phyloP scores from a whole-genome alignment of 2,113 vertebrate species.

The Dicaeum eximium region DNA sequence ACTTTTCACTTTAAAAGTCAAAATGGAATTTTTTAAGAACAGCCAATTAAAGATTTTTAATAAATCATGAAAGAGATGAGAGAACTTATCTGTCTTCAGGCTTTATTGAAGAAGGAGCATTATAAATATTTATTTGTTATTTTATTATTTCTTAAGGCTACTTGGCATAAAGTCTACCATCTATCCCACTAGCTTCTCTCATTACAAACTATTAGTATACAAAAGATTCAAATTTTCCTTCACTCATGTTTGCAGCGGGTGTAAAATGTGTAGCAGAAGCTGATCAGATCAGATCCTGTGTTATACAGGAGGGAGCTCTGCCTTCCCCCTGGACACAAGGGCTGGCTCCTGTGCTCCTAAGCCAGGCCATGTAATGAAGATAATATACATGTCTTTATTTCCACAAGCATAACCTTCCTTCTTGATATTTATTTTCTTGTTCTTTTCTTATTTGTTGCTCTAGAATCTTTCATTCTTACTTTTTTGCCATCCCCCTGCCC shows the following conservation, averaged over 20 bases:
- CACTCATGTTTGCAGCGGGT: neutral
- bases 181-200: neutral
- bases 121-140: constrained; percentile 36
- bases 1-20: constrained; percentile 10
- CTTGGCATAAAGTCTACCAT: neutral
- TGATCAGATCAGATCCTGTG: fast-evolving
- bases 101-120: neutral
- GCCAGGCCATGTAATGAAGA: neutral
- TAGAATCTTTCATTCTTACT: neutral
- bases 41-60: constrained; percentile 7
- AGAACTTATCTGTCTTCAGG: neutral
- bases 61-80: neutral
- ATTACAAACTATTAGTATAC: neutral
- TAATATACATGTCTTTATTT: neutral
- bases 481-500: neutral
- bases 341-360: neutral
- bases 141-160: neutral
- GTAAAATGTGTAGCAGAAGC: neutral
- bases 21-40: neutral
- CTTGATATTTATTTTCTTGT: neutral
- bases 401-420: neutral
- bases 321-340: neutral
- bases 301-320: neutral
- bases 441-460: neutral
- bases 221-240: neutral